Evolutionary conservation across 2,888 invertebrate species (phyloP), one percentile per base, ranked within the genome.

Genomic region (Hartigia nigra): DNA sequence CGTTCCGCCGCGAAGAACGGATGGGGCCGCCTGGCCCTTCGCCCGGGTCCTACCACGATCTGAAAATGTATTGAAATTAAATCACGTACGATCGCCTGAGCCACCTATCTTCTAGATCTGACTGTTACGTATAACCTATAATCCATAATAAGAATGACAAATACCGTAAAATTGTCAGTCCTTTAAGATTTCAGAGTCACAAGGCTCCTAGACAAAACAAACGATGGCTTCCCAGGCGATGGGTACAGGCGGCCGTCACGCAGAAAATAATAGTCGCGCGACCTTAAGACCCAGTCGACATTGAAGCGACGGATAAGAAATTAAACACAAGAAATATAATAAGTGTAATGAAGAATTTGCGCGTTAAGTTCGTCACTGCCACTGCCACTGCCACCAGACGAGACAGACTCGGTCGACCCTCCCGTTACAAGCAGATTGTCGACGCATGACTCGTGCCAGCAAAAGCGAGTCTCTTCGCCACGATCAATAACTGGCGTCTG

Each of bases 361-460:
- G 9, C 72, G 72, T 34, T 72, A 31, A 72, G 72, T 72, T 34
- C 72, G 72, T 72, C 72, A 72, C 72, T 72, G 72, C 72, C 72
- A 72, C 72, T 72, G 72, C 72, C 72, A 72, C 72, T 23, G 34
- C 72, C 72, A 72, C 72, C 34, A 72, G 32, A 34, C 72, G 72
- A 72, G 31, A 72, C 72, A 12, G 55, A 23, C 9, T 9, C 55
- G 55, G 55, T 55, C 55, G 72, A 34, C 72, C 72, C 72, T 34
- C 34, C 72, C 55, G 55, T 55, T 55, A 55, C 5, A 55, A 55
- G 55, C 55, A 9, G 23, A 55, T 55, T 55, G 55, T 34, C 72
- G 72, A 72, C 31, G 72, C 72, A 72, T 72, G 72, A 72, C 72
- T 12, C 72, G 72, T 31, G 72, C 34, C 5, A 32, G 72, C 39